A percentile compares a stretch with the other conserved stretches of the same genome.
phyloP scores from a whole-genome alignment of 2,113 vertebrate species.

The Cairina moschata region DNA sequence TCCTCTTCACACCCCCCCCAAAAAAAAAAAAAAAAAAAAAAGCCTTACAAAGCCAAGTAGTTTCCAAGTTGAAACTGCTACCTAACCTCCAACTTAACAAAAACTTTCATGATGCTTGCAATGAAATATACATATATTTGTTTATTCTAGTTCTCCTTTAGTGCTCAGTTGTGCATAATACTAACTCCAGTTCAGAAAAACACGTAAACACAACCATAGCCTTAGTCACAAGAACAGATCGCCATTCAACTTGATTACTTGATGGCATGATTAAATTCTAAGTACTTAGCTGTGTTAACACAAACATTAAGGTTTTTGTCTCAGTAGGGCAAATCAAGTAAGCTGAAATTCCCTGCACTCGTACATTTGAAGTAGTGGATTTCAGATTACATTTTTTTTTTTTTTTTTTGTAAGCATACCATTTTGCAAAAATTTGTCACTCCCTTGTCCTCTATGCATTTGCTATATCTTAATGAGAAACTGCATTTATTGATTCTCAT shows the following conservation, averaged over 20 bases:
- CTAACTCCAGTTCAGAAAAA: background rate
- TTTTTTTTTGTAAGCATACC: background rate
- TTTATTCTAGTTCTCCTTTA: background rate
- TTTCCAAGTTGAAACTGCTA: background rate
- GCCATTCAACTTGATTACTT: constrained; percentile 38
- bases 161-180: background rate
- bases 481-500: constrained; percentile 29
- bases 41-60: background rate
- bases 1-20: no score
- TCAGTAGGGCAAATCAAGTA: constrained; percentile 10
- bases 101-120: background rate
- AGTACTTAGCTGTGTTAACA: constrained; percentile 21
- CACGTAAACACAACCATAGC: background rate
- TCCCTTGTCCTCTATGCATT: constrained; percentile 5
- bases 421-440: constrained; percentile 17
- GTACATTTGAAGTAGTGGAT: background rate
- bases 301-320: constrained; percentile 24
- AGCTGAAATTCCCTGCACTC: background rate
- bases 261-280: constrained; percentile 31
- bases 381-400: background rate
- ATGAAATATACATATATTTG: background rate
- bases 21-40: background rate
- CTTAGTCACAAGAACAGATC: background rate
- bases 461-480: constrained; percentile 13
- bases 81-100: background rate